Conservation (phyloP, 2,113 vertebrate species). For the Amazona guildingii region DNA sequence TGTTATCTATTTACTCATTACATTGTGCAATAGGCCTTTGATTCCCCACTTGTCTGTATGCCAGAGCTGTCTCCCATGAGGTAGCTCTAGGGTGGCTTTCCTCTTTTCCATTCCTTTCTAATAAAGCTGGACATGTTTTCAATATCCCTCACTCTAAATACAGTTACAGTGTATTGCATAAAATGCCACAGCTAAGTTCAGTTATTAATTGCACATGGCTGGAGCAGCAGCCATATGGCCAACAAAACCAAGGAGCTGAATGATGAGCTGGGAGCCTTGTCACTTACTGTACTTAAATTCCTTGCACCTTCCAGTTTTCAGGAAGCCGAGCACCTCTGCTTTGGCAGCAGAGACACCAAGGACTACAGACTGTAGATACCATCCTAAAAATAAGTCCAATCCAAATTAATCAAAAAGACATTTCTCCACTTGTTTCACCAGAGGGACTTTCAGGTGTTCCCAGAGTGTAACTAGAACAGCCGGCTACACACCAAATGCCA, state of each 20-base stretch:
- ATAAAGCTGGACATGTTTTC: conserved; percentile 31
- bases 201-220: not conserved
- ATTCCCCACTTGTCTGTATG: not conserved
- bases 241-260: not conserved
- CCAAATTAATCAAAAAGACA: not conserved
- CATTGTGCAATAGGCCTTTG: conserved; percentile 31
- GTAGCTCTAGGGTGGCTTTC: conserved; percentile 2
- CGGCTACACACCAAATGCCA: not conserved
- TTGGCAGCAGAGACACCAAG: rapidly evolving
- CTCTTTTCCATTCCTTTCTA: not conserved
- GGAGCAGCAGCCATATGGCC: not conserved
- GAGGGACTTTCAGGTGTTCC: not conserved
- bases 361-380: not conserved
- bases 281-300: not conserved
- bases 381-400: not conserved
- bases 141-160: not conserved
- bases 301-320: not conserved
- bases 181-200: not conserved
- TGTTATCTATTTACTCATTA: conserved; percentile 48
- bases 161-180: not conserved
- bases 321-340: not conserved
- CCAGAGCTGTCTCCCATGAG: not conserved
- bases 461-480: not conserved
- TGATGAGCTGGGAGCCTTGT: not conserved
- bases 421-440: not conserved